phyloP scores from a whole-genome alignment of 2,888 invertebrate genomes.

The Polydrusus tereticollis region DNA sequence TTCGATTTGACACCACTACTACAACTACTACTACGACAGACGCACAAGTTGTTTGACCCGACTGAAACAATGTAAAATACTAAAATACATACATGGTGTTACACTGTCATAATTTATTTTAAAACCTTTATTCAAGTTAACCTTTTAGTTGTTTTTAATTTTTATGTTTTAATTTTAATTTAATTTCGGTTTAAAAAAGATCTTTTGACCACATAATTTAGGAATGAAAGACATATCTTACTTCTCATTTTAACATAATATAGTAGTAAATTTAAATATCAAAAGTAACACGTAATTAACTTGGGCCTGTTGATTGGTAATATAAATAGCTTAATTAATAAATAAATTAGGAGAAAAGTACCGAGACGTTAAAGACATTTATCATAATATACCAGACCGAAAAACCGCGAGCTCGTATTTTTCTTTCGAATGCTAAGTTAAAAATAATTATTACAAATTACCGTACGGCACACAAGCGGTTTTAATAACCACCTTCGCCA shows the following conservation, averaged over 20 bases:
- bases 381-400: slow-evolving; percentile 42
- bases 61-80: no score
- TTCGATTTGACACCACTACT: no score
- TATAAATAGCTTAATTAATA: slow-evolving; percentile 21
- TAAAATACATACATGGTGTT: no score
- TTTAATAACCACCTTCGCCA: slow-evolving; percentile 65
- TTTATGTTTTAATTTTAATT: no score
- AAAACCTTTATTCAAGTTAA: no score
- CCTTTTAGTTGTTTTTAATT: no score
- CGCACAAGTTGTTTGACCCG: no score
- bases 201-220: no score
- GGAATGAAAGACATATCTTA: no score
- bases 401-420: slow-evolving; percentile 33
- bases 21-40: no score
- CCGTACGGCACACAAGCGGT: slow-evolving; percentile 60
- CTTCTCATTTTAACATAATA: neutral
- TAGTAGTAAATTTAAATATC: neutral
- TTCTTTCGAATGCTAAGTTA: slow-evolving; percentile 60
- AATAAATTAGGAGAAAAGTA: slow-evolving; percentile 30
- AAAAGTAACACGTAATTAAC: neutral
- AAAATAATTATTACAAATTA: slow-evolving; percentile 68
- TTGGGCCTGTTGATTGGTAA: neutral
- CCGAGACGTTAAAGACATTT: slow-evolving; percentile 40
- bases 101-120: no score
- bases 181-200: no score